Percentiles rank a stretch among this genome's conserved stretches.
These are phyloP conservation scores for Tringa solitaria DNA, from an alignment of 2,113 vertebrate genomes.

Conservation along the genomic window DNA sequence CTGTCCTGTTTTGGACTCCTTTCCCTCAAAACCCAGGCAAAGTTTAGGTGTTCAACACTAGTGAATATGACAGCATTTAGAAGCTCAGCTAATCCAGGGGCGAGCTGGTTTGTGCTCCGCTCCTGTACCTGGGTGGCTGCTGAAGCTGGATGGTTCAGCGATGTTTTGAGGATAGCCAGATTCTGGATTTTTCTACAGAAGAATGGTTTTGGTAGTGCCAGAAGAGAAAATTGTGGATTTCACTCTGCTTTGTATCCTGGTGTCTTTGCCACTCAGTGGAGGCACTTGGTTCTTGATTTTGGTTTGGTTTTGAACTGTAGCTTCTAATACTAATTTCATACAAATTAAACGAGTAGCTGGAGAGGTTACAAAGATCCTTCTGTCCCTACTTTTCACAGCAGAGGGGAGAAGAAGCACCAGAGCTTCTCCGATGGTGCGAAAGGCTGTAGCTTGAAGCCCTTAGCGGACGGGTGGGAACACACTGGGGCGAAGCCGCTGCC, in stretches of 20 bases:
- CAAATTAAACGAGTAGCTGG: neutral
- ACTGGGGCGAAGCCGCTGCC: neutral
- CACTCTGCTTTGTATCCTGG: neutral
- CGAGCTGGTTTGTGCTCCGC: neutral
- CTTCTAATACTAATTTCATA: neutral
- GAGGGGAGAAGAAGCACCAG: neutral
- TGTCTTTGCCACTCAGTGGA: neutral
- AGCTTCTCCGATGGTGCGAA: fast-evolving
- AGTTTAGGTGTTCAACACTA: fast-evolving
- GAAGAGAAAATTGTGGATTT: neutral
- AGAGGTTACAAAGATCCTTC: neutral
- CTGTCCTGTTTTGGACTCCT: neutral
- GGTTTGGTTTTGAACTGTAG: neutral
- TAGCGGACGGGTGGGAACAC: fast-evolving
- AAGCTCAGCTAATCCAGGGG: fast-evolving
- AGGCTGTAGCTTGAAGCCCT: neutral
- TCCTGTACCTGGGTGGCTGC: neutral
- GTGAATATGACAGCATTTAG: neutral
- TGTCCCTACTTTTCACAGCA: neutral
- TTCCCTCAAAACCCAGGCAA: fast-evolving
- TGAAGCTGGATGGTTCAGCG: neutral
- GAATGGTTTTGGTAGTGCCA: neutral
- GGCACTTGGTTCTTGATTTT: neutral
- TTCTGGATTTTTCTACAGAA: neutral
- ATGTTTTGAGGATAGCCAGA: fast-evolving